A percentile compares a stretch with the other conserved stretches of the same genome.
Evolutionary conservation across 2,797 vertebrate species (phyloP).

Genomic region (Clarias platycephalus): DNA sequence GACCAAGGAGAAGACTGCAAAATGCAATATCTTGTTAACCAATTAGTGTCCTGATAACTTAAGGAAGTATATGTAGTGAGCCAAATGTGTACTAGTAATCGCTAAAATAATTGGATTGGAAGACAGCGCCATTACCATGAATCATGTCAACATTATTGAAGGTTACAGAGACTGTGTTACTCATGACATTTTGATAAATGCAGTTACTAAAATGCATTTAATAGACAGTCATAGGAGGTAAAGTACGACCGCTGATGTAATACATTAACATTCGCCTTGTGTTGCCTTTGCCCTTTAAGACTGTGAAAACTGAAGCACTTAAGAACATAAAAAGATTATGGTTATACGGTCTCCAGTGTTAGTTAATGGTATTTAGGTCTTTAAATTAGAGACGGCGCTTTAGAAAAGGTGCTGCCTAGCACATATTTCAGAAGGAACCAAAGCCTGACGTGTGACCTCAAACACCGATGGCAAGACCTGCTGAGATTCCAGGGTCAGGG

Average conservation of each 20-base stretch:
- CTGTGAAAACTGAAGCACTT: conserved; percentile 60
- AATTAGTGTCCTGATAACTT: conserved; percentile 51
- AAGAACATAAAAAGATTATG: conserved; percentile 66
- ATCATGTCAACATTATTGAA: conserved; percentile 47
- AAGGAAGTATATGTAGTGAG: conserved; percentile 36
- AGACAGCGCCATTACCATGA: conserved; percentile 35
- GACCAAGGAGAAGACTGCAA: conserved; percentile 50
- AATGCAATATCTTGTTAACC: conserved; percentile 49
- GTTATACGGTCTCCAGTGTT: conserved; percentile 62
- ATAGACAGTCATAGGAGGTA: conserved; percentile 36
- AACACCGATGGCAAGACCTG: conserved; percentile 34
- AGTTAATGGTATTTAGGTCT: conserved; percentile 72
- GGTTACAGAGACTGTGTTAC: conserved; percentile 33
- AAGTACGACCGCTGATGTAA: conserved; percentile 28
- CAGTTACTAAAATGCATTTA: conserved; percentile 39
- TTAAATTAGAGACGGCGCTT: conserved; percentile 68
- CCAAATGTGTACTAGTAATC: conserved; percentile 53
- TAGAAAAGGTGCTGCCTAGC: conserved; percentile 46
- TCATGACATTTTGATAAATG: conserved; percentile 45
- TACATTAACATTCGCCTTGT: conserved; percentile 23
- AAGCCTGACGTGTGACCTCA: conserved; percentile 39
- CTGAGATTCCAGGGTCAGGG: conserved; percentile 33
- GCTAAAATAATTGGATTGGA: conserved; percentile 50
- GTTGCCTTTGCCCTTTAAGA: conserved; percentile 45
- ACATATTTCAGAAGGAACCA: conserved; percentile 49